A percentile compares a stretch with the other conserved stretches of the same genome.
These are phyloP conservation scores for Drosophila picticornis DNA, from an alignment of 2,888 invertebrate species.

Conservation along the genomic window DNA sequence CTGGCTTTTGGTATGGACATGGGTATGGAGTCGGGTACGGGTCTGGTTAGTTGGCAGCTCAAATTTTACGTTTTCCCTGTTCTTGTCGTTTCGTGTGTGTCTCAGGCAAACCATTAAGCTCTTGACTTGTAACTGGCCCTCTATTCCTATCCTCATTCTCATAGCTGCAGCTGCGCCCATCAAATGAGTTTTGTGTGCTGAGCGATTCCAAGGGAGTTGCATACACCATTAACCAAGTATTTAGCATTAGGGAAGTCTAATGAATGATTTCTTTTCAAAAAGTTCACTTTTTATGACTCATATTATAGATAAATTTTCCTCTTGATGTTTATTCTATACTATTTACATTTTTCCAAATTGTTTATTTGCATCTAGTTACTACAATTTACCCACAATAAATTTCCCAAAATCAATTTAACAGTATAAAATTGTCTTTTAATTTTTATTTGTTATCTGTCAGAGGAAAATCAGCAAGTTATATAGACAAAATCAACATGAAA, in stretches of 20 bases:
- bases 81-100: constrained; percentile 35
- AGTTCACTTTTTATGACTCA: background rate
- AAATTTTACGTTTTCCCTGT: constrained; percentile 36
- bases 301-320: too few relatives aligned
- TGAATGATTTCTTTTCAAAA: constrained; percentile 25
- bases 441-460: background rate
- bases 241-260: constrained; percentile 3
- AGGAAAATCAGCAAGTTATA: background rate
- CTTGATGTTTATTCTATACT: background rate
- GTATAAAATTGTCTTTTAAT: background rate
- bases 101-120: constrained; percentile 69
- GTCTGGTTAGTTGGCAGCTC: constrained; percentile 47
- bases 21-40: constrained; percentile 5
- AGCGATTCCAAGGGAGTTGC: constrained; percentile 18
- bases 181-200: constrained; percentile 26
- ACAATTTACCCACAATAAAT: background rate
- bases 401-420: background rate
- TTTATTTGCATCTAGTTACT: background rate
- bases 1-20: background rate
- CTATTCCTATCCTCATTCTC: background rate
- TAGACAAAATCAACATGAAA: background rate
- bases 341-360: background rate
- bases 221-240: constrained; percentile 19
- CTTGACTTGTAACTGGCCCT: constrained; percentile 55
- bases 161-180: constrained; percentile 43